Base-by-base conservation (phyloP, 2,113 vertebrate species). In the Otocyon megalotis region DNA sequence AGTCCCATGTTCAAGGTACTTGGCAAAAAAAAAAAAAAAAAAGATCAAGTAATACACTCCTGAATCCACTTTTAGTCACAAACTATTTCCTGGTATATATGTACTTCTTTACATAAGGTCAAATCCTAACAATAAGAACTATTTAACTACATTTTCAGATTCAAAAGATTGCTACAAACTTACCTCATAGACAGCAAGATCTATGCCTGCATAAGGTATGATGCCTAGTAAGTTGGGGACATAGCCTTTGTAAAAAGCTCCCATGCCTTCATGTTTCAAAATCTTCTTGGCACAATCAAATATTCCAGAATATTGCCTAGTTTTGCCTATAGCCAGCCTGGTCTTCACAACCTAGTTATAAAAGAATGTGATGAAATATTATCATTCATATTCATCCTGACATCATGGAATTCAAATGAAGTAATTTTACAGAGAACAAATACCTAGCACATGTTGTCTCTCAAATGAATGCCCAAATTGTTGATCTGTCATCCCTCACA, bases 121-220 rank as follows among this genome's bases (percentile, higher is more conserved):
- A 74, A 58, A 67, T 80, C 91, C 84, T 62, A 92, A 72, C 26
- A 71, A 43, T 13, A 69, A 76, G 7, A 54, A 72, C 35, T 53
- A 53, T 8, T 48, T 72, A 58, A 67, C n/a, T 50, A 71, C 9
- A 85, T 60, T 85, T 80, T 82, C 37, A 77, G 32, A 84, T 82
- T 65, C 54, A 81, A 77, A 95, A 43, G 11, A 35, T 0, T 32
- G 16, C 88, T 81, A n/a, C 86, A 96, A 94, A 96, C 98, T 98
- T 98, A 99, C 99, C 99, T 99, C 99, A 97, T 99, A 99, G 93
- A 99, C 99, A 92, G 99, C 99, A 28, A 99, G 99, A 96, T 99
- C 99, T 88, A 99, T 99, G 89, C 99, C 99, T 65, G 99, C 99
- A 2, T 99, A 99, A 81, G 99, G 99, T 98, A 99, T 99, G 97